Conservation (phyloP, 2,888 invertebrate genomes). For the Eupithecia vulgata region DNA sequence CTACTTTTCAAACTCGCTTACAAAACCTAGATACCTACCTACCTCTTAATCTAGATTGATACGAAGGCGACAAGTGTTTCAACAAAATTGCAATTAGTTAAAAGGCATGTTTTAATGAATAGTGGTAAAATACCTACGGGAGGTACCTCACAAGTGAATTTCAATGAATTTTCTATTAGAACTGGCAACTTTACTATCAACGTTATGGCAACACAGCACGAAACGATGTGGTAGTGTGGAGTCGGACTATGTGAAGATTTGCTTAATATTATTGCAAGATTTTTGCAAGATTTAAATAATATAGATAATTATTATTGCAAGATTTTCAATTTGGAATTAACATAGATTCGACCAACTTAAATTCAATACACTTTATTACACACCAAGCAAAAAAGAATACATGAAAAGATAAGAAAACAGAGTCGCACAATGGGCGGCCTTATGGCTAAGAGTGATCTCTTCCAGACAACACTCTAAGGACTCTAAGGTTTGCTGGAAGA, state of each 20-base stretch:
- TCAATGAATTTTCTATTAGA: constrained; percentile 25
- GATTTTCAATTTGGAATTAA: no score
- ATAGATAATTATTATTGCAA: no score
- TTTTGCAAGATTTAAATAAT: no score
- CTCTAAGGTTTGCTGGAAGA: no score
- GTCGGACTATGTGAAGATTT: background rate
- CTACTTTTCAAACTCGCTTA: constrained; percentile 18
- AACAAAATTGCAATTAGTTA: constrained; percentile 18
- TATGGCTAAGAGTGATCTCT: no score
- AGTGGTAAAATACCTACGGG: background rate
- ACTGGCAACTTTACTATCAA: constrained; percentile 20
- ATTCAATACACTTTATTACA: no score
- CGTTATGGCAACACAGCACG: constrained; percentile 17
- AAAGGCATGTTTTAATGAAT: constrained; percentile 17
- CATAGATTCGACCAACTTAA: no score
- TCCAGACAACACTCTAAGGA: no score
- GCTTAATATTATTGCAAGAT: background rate
- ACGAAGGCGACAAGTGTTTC: constrained; percentile 9
- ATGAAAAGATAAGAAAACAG: no score
- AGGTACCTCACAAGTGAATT: constrained; percentile 17
- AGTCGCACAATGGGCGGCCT: no score
- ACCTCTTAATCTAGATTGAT: constrained; percentile 22
- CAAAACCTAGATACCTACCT: constrained; percentile 10
- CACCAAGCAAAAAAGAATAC: no score
- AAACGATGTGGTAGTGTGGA: constrained; percentile 17